A percentile compares a stretch with the other conserved stretches of the same genome.
Conservation (phyloP, 1,140 invertebrate species). For the Drosophila lini region DNA sequence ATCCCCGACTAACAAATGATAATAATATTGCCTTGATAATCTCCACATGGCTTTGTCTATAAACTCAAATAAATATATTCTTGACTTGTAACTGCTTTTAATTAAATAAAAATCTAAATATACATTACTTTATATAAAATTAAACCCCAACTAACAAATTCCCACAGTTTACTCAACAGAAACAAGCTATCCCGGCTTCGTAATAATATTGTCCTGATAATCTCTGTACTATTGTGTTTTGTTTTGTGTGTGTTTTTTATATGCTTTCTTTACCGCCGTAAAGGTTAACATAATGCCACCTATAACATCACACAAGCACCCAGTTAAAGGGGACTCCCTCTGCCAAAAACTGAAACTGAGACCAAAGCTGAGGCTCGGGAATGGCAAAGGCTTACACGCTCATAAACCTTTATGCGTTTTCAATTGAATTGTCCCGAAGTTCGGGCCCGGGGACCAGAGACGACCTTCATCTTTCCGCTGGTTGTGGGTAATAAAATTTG, state of each 20-base stretch:
- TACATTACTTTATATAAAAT: not conserved
- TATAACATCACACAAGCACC: slow-evolving; percentile 58
- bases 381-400: slow-evolving; percentile 59
- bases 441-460: not conserved
- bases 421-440: slow-evolving; percentile 64
- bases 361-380: not conserved
- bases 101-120: not conserved
- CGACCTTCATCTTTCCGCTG: slow-evolving; percentile 23
- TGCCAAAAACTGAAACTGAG: slow-evolving; percentile 6
- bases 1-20: not conserved
- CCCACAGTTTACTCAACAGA: not conserved
- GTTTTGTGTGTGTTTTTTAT: slow-evolving; percentile 13
- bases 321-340: slow-evolving; percentile 14
- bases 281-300: slow-evolving; percentile 61
- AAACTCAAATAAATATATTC: not conserved
- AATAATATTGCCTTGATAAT: too few relatives aligned
- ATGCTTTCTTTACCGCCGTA: slow-evolving; percentile 29
- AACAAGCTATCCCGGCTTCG: not conserved
- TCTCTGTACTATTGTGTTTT: slow-evolving; percentile 10
- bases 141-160: not conserved
- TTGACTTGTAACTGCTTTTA: too few relatives aligned
- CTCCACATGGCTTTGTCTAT: not conserved
- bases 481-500: slow-evolving; percentile 56
- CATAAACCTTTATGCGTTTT: slow-evolving; percentile 67
- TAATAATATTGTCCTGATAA: not conserved